Evolutionary conservation across 2,888 invertebrate species (phyloP).

Genomic region (Odontothrips loti): DNA sequence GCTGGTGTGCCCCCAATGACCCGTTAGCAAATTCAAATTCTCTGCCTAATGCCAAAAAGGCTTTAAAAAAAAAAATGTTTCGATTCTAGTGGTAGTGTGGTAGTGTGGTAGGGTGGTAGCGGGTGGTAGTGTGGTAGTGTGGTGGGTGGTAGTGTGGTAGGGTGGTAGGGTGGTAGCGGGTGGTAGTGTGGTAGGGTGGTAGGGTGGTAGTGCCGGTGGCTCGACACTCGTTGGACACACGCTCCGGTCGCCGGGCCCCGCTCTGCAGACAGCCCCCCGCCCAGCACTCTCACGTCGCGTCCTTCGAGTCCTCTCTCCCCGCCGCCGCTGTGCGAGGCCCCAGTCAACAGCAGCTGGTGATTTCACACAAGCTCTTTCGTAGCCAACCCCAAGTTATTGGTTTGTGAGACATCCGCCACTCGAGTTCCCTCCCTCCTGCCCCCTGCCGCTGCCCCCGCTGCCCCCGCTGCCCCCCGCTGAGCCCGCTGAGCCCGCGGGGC

Average conservation of each 20-base stretch:
- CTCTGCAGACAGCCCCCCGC: neutral
- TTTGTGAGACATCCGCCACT: constrained; percentile 12
- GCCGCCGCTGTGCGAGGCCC: neutral
- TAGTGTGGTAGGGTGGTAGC: too few relatives aligned
- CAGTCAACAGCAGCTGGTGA: neutral
- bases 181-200: too few relatives aligned
- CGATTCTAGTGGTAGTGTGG: too few relatives aligned
- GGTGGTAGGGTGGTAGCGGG: too few relatives aligned
- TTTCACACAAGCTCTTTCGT: constrained; percentile 22
- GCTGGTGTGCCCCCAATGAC: too few relatives aligned
- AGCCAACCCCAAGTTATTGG: constrained; percentile 19
- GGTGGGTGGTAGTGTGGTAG: too few relatives aligned
- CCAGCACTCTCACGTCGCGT: neutral
- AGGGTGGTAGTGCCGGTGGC: too few relatives aligned
- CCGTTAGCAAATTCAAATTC: too few relatives aligned
- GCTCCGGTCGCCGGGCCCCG: neutral
- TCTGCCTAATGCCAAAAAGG: too few relatives aligned
- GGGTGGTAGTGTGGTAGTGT: too few relatives aligned
- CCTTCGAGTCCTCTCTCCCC: neutral
- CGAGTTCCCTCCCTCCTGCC: neutral
- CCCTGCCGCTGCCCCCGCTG: neutral
- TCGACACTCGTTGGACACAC: too few relatives aligned
- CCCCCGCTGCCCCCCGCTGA: neutral
- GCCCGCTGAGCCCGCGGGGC: neutral
- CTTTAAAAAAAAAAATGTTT: too few relatives aligned